Evolutionary conservation across 2,888 invertebrate species (phyloP).

Genomic region (Epicampocera succincta): DNA sequence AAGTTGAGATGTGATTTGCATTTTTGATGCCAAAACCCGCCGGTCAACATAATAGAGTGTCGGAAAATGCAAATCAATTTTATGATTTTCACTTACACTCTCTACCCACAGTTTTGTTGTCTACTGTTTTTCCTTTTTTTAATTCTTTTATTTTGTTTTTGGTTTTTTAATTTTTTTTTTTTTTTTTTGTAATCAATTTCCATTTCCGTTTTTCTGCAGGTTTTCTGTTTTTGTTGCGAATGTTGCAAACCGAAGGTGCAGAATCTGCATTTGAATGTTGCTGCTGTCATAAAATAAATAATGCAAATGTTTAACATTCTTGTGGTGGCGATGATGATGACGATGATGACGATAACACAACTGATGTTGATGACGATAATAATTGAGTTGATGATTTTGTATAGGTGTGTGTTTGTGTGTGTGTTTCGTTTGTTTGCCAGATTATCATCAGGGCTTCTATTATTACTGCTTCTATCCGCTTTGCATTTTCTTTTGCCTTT

Average conservation of each 20-base stretch:
- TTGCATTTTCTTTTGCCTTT: constrained; percentile 1
- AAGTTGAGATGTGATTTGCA: constrained; percentile 51
- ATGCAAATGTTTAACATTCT: constrained; percentile 55
- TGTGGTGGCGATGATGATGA: constrained; percentile 24
- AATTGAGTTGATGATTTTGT: constrained; percentile 15
- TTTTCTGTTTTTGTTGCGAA: constrained; percentile 3
- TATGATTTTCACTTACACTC: constrained; percentile 64
- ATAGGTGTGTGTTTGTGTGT: background rate
- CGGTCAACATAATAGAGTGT: constrained; percentile 67
- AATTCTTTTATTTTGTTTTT: too few relatives aligned
- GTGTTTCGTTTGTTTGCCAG: constrained; percentile 6
- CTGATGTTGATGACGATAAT: constrained; percentile 6
- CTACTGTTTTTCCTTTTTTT: too few relatives aligned
- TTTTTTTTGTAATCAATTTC: constrained; percentile 21
- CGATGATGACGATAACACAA: background rate
- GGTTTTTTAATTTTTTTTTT: background rate
- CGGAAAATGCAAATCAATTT: constrained; percentile 68
- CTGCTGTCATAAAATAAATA: constrained; percentile 56
- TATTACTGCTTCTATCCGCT: constrained; percentile 17
- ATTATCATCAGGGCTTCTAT: constrained; percentile 23
- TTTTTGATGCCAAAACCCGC: constrained; percentile 65
- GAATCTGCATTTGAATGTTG: constrained; percentile 70
- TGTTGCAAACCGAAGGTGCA: constrained; percentile 60
- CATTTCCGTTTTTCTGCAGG: constrained; percentile 36
- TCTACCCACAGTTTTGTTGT: constrained; percentile 28